Evolutionary conservation across 2,888 invertebrate species (phyloP), one percentile per base, ranked within the genome.

Genomic region (Andrena bucephala): DNA sequence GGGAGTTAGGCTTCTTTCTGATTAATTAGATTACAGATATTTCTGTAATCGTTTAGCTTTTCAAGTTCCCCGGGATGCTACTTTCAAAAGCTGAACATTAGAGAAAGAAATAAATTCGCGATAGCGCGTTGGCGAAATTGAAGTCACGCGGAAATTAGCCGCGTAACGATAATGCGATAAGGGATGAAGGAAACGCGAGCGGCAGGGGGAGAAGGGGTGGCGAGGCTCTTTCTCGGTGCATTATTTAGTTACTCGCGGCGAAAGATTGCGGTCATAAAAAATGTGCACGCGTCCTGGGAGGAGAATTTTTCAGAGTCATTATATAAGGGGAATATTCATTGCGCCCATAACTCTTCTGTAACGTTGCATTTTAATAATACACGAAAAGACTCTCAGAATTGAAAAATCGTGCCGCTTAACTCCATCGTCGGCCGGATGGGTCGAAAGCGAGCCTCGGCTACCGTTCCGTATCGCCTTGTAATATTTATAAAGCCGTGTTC

Each of bases 311-410:
- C 87, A 83, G 76, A 84, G 84, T 85, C 87, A 87, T 87, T 87
- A 87, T 85, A 74, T 87, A 87, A 85, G 84, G 81, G 85, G 85
- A 87, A 87, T 87, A 87, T 87, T 87, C 87, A 87, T 87, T 85
- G 80, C 87, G 50, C 20, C 70, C 78, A 85, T 87, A 87, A 87
- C 81, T 87, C 87, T 85, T 57, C 79, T 65, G 77, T 74, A 85
- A 80, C 85, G 87, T 85, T 85, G 87, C 87, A 87, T 87, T 87
- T 87, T 87, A 87, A 87, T 87, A 87, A 87, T 85, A 87, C 87
- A 87, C 85, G 87, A 62, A 84, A 87, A 84, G 87, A 85, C 87
- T 87, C 76, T 87, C 85, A 84, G 87, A 87, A 87, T 81, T 81
- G 87, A 87, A 87, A 87, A 87, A 87, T 87, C 87, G 85, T 79